Evolutionary conservation across 2,797 vertebrate species (phyloP), one percentile per base, ranked within the genome.

Genomic region (Lithobates pipiens): DNA sequence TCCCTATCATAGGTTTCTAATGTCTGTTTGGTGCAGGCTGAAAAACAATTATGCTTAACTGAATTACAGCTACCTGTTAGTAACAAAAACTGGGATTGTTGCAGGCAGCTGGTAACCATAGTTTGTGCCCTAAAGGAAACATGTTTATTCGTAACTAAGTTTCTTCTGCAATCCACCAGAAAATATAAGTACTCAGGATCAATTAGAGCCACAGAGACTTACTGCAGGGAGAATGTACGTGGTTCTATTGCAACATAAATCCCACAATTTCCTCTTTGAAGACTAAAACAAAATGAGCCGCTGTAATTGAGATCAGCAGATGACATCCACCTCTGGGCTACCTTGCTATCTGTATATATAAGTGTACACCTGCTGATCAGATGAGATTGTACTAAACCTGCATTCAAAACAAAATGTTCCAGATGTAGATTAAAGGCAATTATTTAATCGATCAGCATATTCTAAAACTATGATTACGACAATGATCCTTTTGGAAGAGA

Each of bases 11-110:
- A 36, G 78, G 85, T 77, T 85, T 63, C 36, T 9, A 39, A 76
- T 82, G 50, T 36, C 82, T 88, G 70, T 76, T 84, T 79, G 76
- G 61, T 63, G 69, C 80, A 83, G 44, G 70, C 67, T 75, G 84
- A 82, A 46, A 86, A 88, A 86, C 85, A 63, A 80, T 86, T 88
- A 73, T 70, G 75, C 46, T 29, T 86, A 78, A 75, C 44, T 69
- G 10, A 25, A 87, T 82, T 77, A 82, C 10, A 78, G 82, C 42
- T 79, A 76, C 42, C 1, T 87, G 74, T 85, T 34, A 86, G 25
- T 23, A 69, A 29, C 42, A 76, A 46, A 85, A 80, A 75, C 44
- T 81, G 50, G 46, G 34, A 65, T 32, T 80, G 61, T 54, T 10
- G 36, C 83, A 32, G 80, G 80, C 50, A 3, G 16, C 42, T 88